phyloP scores from a whole-genome alignment of 2,113 vertebrate genomes.

The Bagarius yarrelli region DNA sequence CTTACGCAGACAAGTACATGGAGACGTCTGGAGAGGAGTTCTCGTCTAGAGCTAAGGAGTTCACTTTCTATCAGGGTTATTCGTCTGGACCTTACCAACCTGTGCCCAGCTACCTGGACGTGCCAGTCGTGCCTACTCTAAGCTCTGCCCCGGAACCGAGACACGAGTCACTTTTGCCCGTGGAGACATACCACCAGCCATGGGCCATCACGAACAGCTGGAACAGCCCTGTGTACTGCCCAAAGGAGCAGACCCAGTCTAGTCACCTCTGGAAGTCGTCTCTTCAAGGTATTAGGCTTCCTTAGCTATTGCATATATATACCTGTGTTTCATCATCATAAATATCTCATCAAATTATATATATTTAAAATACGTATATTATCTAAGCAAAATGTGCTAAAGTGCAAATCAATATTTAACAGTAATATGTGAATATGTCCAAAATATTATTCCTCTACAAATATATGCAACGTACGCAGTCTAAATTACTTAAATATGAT shows the following conservation, averaged over 20 bases:
- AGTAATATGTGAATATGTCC: neutral
- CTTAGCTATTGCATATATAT: neutral
- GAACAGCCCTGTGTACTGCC: slow-evolving; percentile 96
- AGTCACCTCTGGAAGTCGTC: slow-evolving; percentile 93
- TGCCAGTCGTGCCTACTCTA: slow-evolving; percentile 89
- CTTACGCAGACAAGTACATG: slow-evolving; percentile 91
- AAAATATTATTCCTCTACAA: neutral
- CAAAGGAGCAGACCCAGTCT: slow-evolving; percentile 92
- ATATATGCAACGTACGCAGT: neutral
- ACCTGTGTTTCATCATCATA: neutral
- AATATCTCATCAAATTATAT: no score
- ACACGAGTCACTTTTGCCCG: slow-evolving; percentile 88
- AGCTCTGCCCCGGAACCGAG: slow-evolving; percentile 86
- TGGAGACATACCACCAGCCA: slow-evolving; percentile 97
- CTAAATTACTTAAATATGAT: neutral
- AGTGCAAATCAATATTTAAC: neutral
- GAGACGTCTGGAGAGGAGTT: slow-evolving; percentile 96
- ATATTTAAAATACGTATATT: no score
- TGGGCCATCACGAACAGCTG: slow-evolving; percentile 94
- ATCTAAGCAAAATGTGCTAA: neutral
- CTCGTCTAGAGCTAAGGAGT: slow-evolving; percentile 90
- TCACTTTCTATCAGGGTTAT: slow-evolving; percentile 97
- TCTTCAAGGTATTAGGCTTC: slow-evolving; percentile 78
- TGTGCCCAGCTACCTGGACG: slow-evolving; percentile 92
- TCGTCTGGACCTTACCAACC: slow-evolving; percentile 89